Conservation (phyloP, 2,888 invertebrate species). For the Mamestra brassicae region DNA sequence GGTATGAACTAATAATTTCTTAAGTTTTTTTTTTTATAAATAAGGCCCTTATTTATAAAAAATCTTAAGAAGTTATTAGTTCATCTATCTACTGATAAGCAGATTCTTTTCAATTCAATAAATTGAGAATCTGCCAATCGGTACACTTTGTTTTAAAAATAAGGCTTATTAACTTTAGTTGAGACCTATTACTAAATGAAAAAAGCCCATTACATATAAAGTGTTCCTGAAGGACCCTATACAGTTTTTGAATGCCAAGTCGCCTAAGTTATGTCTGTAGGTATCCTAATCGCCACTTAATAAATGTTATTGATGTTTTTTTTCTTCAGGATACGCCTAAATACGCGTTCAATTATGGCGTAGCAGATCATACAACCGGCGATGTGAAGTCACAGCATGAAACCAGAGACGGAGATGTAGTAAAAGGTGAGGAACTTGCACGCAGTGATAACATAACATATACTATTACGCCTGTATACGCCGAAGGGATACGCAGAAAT, state of each 20-base stretch:
- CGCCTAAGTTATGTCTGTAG: no score
- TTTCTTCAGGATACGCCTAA: slow-evolving; percentile 89
- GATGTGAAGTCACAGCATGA: slow-evolving; percentile 93
- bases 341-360: slow-evolving; percentile 92
- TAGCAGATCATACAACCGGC: slow-evolving; percentile 90
- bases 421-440: slow-evolving; percentile 89
- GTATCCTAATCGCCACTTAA: not conserved
- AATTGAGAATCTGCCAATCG: no score
- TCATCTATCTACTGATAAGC: no score
- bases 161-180: not conserved
- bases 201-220: not conserved
- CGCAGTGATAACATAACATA: not conserved
- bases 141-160: no score
- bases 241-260: no score
- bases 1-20: no score
- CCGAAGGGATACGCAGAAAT: not conserved
- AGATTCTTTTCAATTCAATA: no score
- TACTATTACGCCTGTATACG: not conserved
- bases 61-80: no score
- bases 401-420: slow-evolving; percentile 92
- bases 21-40: no score
- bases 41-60: no score
- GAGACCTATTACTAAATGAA: not conserved
- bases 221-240: not conserved
- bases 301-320: not conserved